phyloP scores from a whole-genome alignment of 1,140 invertebrate species.

The Pantala flavescens region DNA sequence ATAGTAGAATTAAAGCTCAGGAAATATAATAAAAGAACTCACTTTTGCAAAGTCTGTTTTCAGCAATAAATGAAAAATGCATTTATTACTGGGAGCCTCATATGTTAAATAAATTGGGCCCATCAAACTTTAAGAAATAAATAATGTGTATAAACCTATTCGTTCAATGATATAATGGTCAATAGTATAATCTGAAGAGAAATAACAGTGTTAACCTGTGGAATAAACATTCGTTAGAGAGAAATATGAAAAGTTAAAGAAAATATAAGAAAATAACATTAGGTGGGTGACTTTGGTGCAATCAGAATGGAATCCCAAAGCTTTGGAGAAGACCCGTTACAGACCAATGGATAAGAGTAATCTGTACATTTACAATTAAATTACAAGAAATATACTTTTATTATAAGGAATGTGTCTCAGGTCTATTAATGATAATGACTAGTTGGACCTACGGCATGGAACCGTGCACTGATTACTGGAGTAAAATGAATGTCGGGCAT shows the following conservation, averaged over 20 bases:
- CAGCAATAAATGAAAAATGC: too few relatives aligned
- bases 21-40: background rate
- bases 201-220: background rate
- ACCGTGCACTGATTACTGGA: background rate
- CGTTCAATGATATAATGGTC: background rate
- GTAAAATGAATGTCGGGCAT: slow-evolving; percentile 3
- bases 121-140: background rate
- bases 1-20: slow-evolving; percentile 7
- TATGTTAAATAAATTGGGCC: background rate
- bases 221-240: background rate
- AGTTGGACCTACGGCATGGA: background rate
- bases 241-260: slow-evolving; percentile 8
- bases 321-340: slow-evolving; percentile 4
- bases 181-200: slow-evolving; percentile 4
- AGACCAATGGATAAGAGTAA: slow-evolving; percentile 4
- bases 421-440: slow-evolving; percentile 5
- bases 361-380: background rate
- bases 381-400: slow-evolving; percentile 1
- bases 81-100: too few relatives aligned
- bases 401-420: slow-evolving; percentile 9
- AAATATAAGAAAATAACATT: background rate
- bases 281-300: slow-evolving; percentile 7
- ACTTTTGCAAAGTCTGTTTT: background rate
- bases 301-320: slow-evolving; percentile 5
- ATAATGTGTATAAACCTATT: background rate